Conservation (phyloP, 2,113 vertebrate genomes). For the Anhinga rufa region DNA sequence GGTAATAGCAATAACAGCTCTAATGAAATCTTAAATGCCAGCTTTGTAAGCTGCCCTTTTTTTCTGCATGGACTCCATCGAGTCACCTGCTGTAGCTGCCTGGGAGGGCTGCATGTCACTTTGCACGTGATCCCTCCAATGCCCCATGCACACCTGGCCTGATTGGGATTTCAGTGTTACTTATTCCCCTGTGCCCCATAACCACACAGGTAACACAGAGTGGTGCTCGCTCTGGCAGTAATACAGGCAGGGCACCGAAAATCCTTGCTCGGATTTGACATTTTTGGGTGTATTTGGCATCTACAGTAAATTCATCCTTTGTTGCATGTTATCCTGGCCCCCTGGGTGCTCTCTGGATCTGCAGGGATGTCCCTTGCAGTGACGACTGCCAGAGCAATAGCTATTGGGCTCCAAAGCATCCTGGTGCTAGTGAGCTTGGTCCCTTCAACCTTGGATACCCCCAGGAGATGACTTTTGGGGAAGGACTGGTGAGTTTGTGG, state of each 20-base stretch:
- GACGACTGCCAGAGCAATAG: neutral
- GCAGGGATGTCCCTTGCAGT: neutral
- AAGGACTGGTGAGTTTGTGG: neutral
- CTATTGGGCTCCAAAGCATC: neutral
- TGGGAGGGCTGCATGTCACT: accelerated
- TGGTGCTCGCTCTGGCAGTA: neutral
- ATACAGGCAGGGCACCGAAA: accelerated
- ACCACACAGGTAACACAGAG: neutral
- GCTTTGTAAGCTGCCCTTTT: neutral
- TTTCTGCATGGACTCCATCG: neutral
- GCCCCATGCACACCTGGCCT: accelerated
- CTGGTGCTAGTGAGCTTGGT: accelerated
- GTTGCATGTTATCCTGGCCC: accelerated
- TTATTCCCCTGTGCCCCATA: neutral
- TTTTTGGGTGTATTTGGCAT: neutral
- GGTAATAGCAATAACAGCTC: neutral
- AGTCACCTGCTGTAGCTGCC: neutral
- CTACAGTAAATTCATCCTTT: neutral
- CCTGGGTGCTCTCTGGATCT: neutral
- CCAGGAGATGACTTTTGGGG: neutral
- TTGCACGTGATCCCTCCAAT: accelerated
- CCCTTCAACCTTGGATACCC: neutral
- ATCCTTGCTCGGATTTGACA: neutral
- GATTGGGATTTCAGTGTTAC: accelerated
- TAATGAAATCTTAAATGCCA: neutral